Conservation (phyloP, 1,140 invertebrate genomes). For the Zelostemma sp. region DNA sequence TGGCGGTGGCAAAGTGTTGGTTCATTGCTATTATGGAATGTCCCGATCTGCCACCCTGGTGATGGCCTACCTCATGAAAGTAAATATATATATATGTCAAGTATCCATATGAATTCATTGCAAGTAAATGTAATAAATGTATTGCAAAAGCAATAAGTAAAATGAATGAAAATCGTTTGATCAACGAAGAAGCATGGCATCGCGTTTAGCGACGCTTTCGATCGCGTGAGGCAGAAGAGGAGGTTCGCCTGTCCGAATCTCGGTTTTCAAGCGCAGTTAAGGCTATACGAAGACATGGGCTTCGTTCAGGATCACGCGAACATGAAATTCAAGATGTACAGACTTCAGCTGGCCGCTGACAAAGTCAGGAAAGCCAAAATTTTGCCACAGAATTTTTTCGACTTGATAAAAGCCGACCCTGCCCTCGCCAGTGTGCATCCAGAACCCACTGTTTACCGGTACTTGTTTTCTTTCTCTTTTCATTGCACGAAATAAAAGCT, state of each 20-base stretch:
- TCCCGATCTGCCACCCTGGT: constrained; percentile 87
- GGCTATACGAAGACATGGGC: constrained; percentile 82
- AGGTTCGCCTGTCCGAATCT: constrained; percentile 78
- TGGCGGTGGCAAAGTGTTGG: constrained; percentile 74
- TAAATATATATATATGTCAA: no score
- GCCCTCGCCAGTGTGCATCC: constrained; percentile 80
- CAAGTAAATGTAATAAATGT: no score
- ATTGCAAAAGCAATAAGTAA: no score
- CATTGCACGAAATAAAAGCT: no score
- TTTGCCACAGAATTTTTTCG: constrained; percentile 80
- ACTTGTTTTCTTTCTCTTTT: no score
- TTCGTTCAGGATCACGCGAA: constrained; percentile 78
- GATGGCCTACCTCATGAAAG: constrained; percentile 89
- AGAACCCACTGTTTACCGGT: constrained; percentile 80
- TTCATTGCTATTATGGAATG: constrained; percentile 90
- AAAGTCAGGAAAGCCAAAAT: constrained; percentile 87
- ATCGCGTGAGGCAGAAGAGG: constrained; percentile 76
- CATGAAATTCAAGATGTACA: constrained; percentile 82
- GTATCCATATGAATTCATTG: no score
- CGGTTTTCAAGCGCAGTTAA: constrained; percentile 83
- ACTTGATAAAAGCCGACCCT: constrained; percentile 84
- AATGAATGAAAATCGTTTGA: no score
- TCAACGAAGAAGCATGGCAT: no score
- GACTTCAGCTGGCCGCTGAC: constrained; percentile 82
- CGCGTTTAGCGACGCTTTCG: constrained; percentile 71